Conservation (phyloP, 2,113 vertebrate species). For the Circaetus cinerascens region DNA sequence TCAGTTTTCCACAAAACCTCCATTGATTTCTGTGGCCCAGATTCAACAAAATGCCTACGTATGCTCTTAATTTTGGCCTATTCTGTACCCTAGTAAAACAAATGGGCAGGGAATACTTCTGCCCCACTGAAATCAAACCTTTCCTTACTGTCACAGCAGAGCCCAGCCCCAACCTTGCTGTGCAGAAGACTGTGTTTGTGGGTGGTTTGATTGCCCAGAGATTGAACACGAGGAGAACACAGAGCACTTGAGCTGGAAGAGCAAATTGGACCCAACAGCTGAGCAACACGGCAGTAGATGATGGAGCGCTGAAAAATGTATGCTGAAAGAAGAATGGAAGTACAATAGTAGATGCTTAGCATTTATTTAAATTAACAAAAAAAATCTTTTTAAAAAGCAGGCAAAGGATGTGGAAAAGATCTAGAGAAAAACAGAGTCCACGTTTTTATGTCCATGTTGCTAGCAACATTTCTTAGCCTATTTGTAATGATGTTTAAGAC, state of each 20-base stretch:
- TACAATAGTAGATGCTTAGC: neutral
- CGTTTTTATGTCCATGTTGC: neutral
- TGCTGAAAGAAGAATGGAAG: neutral
- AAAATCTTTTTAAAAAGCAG: neutral
- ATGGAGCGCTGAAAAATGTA: neutral
- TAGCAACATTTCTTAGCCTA: neutral
- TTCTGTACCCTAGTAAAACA: neutral
- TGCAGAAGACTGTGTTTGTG: neutral
- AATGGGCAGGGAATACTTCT: neutral
- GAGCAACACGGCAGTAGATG: neutral
- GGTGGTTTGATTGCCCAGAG: neutral
- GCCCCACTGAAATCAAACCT: neutral
- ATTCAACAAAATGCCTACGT: accelerated
- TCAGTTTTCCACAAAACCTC: neutral
- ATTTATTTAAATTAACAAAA: neutral
- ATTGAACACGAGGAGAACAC: neutral
- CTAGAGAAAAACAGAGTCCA: neutral
- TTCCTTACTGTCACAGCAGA: neutral
- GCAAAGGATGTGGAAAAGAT: neutral
- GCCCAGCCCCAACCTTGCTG: neutral
- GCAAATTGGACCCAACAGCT: neutral
- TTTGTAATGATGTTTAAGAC: neutral
- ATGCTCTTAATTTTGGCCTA: neutral
- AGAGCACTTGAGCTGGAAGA: neutral
- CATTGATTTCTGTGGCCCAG: neutral